Base-by-base conservation (phyloP, 2,797 vertebrate species). In the Urophycis tenuis region DNA sequence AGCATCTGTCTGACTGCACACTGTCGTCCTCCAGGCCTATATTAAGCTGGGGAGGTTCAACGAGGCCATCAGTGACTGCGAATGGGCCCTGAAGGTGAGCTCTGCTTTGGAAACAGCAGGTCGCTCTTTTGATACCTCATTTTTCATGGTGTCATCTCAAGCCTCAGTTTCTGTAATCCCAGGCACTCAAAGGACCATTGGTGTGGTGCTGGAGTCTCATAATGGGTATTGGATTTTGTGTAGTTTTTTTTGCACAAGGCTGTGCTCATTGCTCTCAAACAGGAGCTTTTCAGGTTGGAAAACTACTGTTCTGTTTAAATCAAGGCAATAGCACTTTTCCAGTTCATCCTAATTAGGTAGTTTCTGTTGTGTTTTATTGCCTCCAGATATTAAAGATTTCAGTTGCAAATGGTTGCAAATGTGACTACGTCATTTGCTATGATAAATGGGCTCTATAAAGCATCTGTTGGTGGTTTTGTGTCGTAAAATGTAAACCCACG, bases 21-120 rank as follows among this genome's bases (percentile, higher is more conserved):
- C 17, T 15, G 11, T 71, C 5, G 9, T 30, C 79, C 60, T 82
- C 29, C 71, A 93, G 97, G 96, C 97, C 15, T 95, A 94, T 75
- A 93, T 98, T 84, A 98, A 95, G 85, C 87, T 96, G 78, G 87
- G 87, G 2, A 93, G 91, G 81, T 96, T 94, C 81, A 87, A 89
- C 75, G 94, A 97, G 78, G 95, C 94, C 60, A 89, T 99, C 77
- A 79, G 29, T 80, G 97, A 99, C 85, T 98, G 96, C 74, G 93
- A 98, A 71, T 97, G 95, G 95, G 97, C 96, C 36, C 82, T 99
- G 76, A 97, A 94, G 96, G 97, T 98, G 92, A 93, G 92, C 71
- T 79, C 14, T 78, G 33, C 25, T 77, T 71, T 76, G 67, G 29
- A 35, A 31, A 77, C 35, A 70, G 2, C 33, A 73, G 79, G 78